phyloP scores from a whole-genome alignment of 2,797 vertebrate species.

The Sebastes vulpes region DNA sequence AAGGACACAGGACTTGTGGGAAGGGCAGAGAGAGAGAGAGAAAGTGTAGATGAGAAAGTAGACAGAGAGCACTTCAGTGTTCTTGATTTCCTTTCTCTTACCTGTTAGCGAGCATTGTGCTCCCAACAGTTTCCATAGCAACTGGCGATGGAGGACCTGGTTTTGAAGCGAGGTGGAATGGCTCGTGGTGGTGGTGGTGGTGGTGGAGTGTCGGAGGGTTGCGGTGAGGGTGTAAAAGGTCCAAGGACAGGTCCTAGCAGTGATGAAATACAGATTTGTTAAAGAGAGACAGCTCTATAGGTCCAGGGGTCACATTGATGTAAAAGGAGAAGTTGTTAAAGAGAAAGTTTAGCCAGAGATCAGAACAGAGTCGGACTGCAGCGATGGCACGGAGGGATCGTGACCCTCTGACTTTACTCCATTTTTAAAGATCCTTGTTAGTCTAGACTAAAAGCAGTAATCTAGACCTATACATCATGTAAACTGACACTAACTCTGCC shows the following conservation, averaged over 20 bases:
- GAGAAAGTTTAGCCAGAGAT: constrained; percentile 50
- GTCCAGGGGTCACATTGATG: constrained; percentile 59
- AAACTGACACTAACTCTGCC: neutral
- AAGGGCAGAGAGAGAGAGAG: constrained; percentile 60
- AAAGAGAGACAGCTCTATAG: constrained; percentile 66
- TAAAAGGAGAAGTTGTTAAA: constrained; percentile 76
- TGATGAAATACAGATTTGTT: constrained; percentile 78
- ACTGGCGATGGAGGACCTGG: constrained; percentile 66
- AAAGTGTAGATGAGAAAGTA: constrained; percentile 56
- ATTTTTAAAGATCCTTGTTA: neutral
- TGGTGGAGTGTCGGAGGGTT: constrained; percentile 25
- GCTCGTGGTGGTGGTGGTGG: constrained; percentile 9
- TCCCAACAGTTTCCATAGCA: constrained; percentile 86
- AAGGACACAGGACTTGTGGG: constrained; percentile 45
- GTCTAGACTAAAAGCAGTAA: neutral
- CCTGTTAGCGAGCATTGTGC: constrained; percentile 75
- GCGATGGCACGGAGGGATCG: neutral
- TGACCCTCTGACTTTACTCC: neutral
- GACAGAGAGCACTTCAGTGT: constrained; percentile 54
- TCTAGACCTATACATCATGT: neutral
- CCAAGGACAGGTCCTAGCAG: constrained; percentile 65
- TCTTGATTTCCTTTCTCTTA: constrained; percentile 72
- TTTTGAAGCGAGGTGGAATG: constrained; percentile 55
- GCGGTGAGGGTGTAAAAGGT: constrained; percentile 50
- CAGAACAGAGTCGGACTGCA: neutral